Percentiles rank a stretch among this genome's conserved stretches.
Conservation (phyloP, 2,888 invertebrate genomes). For the Drosophila acutilabella region DNA sequence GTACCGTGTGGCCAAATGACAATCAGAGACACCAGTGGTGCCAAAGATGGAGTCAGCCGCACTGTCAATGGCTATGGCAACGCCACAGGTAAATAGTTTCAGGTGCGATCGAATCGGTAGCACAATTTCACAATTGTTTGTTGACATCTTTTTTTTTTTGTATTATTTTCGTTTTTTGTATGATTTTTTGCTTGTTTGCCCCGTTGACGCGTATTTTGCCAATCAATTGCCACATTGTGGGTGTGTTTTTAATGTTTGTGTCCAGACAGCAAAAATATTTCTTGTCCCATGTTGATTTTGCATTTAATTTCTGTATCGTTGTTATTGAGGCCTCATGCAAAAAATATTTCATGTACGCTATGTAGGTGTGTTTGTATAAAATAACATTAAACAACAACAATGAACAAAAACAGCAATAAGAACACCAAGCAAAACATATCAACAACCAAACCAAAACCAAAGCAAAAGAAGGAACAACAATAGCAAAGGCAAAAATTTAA, state of each 20-base stretch:
- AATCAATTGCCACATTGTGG: conserved; percentile 72
- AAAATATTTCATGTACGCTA: conserved; percentile 62
- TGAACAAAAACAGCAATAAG: conserved; percentile 28
- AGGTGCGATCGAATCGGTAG: conserved; percentile 63
- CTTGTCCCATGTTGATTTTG: conserved; percentile 63
- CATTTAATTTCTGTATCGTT: conserved; percentile 58
- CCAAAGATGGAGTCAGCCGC: neutral
- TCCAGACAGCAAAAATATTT: conserved; percentile 43
- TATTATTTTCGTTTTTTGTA: too few species aligned
- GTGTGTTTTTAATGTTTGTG: conserved; percentile 35
- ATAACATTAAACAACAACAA: conserved; percentile 27
- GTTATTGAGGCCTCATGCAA: conserved; percentile 62
- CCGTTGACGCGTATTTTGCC: conserved; percentile 57
- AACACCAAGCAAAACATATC: conserved; percentile 51
- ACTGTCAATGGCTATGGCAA: neutral
- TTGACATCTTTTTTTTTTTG: conserved; percentile 59
- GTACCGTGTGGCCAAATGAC: conserved; percentile 51
- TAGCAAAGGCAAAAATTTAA: conserved; percentile 75
- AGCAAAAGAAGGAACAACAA: conserved; percentile 60
- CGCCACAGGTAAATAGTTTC: conserved; percentile 42
- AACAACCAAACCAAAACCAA: conserved; percentile 37
- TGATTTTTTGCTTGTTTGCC: too few species aligned
- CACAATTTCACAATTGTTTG: conserved; percentile 68
- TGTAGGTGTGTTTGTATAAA: conserved; percentile 63
- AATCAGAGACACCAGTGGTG: neutral